These are phyloP conservation scores for Tetragonula carbonaria DNA, from an alignment of 2,888 invertebrate species.

Conservation along the genomic window DNA sequence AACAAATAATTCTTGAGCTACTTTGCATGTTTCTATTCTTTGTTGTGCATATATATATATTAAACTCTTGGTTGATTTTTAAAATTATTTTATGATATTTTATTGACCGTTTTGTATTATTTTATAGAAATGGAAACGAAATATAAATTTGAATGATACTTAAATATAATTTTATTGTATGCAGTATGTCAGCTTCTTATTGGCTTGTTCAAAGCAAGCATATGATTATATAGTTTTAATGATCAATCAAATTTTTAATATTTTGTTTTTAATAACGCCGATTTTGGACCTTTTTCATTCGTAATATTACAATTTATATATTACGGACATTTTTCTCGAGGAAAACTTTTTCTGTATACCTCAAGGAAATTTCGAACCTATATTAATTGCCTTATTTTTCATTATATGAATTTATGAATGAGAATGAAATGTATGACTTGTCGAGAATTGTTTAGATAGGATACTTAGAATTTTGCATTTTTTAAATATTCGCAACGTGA, in stretches of 20 bases:
- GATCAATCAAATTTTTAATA: constrained; percentile 30
- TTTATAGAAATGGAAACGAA: constrained; percentile 52
- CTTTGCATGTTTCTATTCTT: constrained; percentile 61
- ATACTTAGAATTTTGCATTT: constrained; percentile 42
- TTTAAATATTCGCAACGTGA: constrained; percentile 36
- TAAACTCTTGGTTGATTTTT: constrained; percentile 36
- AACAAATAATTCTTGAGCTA: constrained; percentile 59
- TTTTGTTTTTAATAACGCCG: constrained; percentile 33
- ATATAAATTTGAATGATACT: constrained; percentile 52
- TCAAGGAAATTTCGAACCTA: constrained; percentile 26
- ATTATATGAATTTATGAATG: constrained; percentile 34
- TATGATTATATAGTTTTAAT: constrained; percentile 39
- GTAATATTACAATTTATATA: constrained; percentile 26
- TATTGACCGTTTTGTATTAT: constrained; percentile 52
- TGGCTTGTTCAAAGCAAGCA: constrained; percentile 40
- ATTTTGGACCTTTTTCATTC: constrained; percentile 23
- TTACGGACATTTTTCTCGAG: constrained; percentile 21
- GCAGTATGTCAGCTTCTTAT: constrained; percentile 32
- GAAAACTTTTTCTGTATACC: background rate
- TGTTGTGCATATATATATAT: constrained; percentile 38
- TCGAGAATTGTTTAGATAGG: constrained; percentile 19
- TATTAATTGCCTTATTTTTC: constrained; percentile 32
- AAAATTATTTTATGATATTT: constrained; percentile 46
- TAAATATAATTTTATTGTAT: constrained; percentile 48
- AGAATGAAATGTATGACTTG: constrained; percentile 29